Conservation (phyloP, 2,888 invertebrate species). For the Drosophila paucipuncta region DNA sequence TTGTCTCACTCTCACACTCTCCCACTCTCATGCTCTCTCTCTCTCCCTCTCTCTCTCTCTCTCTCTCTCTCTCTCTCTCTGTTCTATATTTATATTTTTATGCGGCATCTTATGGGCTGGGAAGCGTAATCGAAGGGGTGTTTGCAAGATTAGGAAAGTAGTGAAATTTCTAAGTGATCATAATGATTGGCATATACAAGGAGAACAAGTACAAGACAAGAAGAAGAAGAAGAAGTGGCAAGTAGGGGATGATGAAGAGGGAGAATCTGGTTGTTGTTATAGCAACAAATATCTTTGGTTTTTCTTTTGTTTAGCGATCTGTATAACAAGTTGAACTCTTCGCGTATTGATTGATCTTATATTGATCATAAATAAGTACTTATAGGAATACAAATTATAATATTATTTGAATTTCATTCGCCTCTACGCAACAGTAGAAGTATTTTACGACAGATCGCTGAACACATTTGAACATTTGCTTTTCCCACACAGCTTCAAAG, state of each 20-base stretch:
- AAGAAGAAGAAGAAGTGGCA: neutral
- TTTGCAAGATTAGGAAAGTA: neutral
- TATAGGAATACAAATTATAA: neutral
- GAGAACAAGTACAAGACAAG: neutral
- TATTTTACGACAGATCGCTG: neutral
- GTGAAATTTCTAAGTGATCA: neutral
- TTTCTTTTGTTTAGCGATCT: neutral
- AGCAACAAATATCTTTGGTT: neutral
- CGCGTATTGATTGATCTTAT: neutral
- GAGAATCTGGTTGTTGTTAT: neutral
- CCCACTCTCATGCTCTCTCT: neutral
- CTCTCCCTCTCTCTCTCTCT: neutral
- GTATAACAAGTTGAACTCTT: neutral
- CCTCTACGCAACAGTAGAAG: neutral
- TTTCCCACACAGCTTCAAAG: slow-evolving; percentile 61
- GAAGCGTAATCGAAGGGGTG: neutral
- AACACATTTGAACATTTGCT: slow-evolving; percentile 6
- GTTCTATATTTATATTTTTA: neutral
- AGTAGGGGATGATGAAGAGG: neutral
- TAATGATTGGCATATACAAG: neutral
- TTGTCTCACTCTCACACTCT: neutral
- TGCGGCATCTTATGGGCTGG: neutral
- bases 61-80: neutral
- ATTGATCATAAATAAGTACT: neutral
- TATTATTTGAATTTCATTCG: neutral